Evolutionary conservation across 2,113 vertebrate species (phyloP).

Genomic region (Poeciliopsis retropinna): DNA sequence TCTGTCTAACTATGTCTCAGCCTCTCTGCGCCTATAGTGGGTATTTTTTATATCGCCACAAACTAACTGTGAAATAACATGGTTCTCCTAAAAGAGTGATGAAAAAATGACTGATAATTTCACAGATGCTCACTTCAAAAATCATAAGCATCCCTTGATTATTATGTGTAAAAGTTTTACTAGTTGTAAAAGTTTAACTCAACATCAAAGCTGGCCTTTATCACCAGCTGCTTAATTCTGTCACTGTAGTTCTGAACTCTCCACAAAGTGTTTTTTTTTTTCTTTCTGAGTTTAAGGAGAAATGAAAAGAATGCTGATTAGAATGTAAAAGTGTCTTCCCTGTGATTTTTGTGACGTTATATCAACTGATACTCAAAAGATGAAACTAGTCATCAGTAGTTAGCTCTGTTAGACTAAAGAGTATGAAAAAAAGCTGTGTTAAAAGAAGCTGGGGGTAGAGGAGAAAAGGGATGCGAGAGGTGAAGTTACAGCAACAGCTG

Average conservation of each 20-base stretch:
- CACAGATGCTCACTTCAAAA: background rate
- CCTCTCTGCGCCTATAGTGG: too few species aligned
- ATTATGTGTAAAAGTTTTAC: too few species aligned
- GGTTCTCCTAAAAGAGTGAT: background rate
- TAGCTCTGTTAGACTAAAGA: background rate
- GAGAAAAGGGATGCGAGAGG: conserved; percentile 65
- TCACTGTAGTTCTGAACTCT: background rate
- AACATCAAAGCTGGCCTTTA: conserved; percentile 2
- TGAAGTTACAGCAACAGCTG: conserved; percentile 87
- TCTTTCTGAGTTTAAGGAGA: background rate
- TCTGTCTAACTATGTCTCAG: background rate
- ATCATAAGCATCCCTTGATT: background rate
- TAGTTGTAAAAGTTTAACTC: background rate
- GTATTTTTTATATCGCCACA: too few species aligned
- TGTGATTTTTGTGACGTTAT: conserved; percentile 7
- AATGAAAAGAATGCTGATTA: background rate
- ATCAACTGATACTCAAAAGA: conserved; percentile 21
- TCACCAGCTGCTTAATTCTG: conserved; percentile 14
- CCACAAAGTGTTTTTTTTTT: background rate
- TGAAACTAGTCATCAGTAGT: conserved; percentile 30
- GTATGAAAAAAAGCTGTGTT: background rate
- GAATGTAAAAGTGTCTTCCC: background rate
- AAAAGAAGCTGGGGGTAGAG: conserved; percentile 6
- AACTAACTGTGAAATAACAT: too few species aligned
- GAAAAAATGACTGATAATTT: background rate